Conservation (phyloP, 2,797 vertebrate genomes). For the Galaxias olidus region DNA sequence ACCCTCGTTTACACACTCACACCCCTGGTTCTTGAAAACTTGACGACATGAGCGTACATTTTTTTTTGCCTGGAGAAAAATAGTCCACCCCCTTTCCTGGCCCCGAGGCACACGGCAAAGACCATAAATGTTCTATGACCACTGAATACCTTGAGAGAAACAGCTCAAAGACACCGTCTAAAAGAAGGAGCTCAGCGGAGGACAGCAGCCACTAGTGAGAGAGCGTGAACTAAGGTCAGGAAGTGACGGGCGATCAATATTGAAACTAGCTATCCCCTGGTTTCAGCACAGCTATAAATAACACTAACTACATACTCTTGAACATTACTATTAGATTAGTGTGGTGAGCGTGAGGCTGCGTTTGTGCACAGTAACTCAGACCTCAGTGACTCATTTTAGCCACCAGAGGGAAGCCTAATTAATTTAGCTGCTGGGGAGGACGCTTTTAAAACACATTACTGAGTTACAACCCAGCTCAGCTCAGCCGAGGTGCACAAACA, state of each 20-base stretch:
- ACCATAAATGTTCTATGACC: too few relatives aligned
- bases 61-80: too few relatives aligned
- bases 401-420: conserved; percentile 67
- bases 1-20: too few relatives aligned
- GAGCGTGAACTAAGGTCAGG: background rate
- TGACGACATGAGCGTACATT: too few relatives aligned
- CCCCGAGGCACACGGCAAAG: too few relatives aligned
- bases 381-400: conserved; percentile 61
- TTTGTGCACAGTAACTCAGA: conserved; percentile 33
- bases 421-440: conserved; percentile 51
- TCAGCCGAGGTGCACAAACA: background rate
- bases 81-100: too few relatives aligned
- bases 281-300: conserved; percentile 40
- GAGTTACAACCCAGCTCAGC: conserved; percentile 43
- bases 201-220: background rate
- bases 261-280: conserved; percentile 7
- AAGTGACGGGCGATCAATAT: background rate
- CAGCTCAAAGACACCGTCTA: too few relatives aligned
- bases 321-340: conserved; percentile 22
- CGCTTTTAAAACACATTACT: conserved; percentile 48
- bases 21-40: too few relatives aligned
- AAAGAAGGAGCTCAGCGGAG: too few relatives aligned
- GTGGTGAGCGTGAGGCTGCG: conserved; percentile 15
- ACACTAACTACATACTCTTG: conserved; percentile 30
- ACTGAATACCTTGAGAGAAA: too few relatives aligned